Percentiles rank a stretch among this genome's conserved stretches.
Conservation (phyloP, 2,113 vertebrate genomes). For the Cynopterus brachyotis region DNA sequence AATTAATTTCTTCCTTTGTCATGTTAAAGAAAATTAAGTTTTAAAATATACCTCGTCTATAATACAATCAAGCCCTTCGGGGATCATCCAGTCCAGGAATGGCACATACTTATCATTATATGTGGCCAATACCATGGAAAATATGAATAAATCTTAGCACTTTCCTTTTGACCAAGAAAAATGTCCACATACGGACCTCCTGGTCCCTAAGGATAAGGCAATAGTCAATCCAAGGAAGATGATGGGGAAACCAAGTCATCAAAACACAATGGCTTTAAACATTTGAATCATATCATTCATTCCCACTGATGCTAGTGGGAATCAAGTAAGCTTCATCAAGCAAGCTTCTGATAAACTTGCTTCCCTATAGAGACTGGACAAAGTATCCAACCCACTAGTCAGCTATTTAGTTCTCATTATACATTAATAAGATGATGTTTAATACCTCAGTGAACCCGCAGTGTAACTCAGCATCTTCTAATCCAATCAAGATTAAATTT, state of each 20-base stretch:
- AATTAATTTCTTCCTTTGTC: background rate
- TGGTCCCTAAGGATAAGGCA: background rate
- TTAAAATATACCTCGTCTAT: background rate
- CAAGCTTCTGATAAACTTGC: background rate
- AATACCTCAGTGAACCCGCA: background rate
- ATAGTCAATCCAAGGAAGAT: background rate
- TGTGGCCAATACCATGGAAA: background rate
- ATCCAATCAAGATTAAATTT: slow-evolving; percentile 15
- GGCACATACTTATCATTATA: background rate
- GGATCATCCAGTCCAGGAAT: background rate
- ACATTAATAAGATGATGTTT: background rate
- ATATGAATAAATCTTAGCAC: background rate
- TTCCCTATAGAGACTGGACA: background rate
- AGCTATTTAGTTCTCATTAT: background rate
- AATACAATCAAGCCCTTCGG: background rate
- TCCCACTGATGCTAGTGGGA: background rate
- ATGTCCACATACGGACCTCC: background rate
- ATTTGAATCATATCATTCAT: background rate
- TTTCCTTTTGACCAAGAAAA: background rate
- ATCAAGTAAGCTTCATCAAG: background rate
- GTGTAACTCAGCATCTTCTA: background rate
- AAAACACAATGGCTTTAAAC: background rate
- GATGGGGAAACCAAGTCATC: background rate
- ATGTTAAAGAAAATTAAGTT: background rate
- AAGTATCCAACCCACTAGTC: background rate